phyloP scores from a whole-genome alignment of 2,797 vertebrate genomes.

The Gobionotothen gibberifrons region DNA sequence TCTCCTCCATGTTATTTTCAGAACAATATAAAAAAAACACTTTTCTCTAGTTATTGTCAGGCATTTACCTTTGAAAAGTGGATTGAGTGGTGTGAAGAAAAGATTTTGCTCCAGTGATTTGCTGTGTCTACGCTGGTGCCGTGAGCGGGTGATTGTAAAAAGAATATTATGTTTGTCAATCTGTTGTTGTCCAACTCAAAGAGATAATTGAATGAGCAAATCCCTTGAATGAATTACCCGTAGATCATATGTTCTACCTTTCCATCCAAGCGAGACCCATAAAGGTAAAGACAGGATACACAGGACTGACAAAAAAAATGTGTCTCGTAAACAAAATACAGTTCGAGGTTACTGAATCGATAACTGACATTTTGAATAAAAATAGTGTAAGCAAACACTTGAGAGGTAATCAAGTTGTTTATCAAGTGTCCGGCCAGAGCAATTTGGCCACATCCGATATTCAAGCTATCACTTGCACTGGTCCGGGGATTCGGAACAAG shows the following conservation, averaged over 20 bases:
- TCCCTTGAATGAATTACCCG: constrained; percentile 18
- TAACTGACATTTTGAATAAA: constrained; percentile 19
- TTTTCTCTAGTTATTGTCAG: constrained; percentile 26
- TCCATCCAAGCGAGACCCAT: neutral
- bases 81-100: constrained; percentile 10
- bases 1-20: constrained; percentile 49
- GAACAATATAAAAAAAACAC: constrained; percentile 34
- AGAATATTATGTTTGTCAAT: neutral
- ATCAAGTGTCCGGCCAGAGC: constrained; percentile 30
- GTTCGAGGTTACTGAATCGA: neutral
- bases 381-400: neutral
- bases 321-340: constrained; percentile 9
- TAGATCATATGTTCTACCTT: neutral
- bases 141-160: constrained; percentile 1
- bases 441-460: constrained; percentile 30
- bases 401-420: constrained; percentile 38
- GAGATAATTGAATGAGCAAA: constrained; percentile 1
- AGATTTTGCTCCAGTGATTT: neutral
- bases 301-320: constrained; percentile 9
- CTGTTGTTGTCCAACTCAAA: constrained; percentile 9
- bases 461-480: neutral
- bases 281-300: constrained; percentile 5
- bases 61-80: constrained; percentile 32
- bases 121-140: neutral
- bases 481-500: constrained; percentile 3